Evolutionary conservation across 2,888 invertebrate genomes (phyloP).

Genomic region (Helobdella robusta): DNA sequence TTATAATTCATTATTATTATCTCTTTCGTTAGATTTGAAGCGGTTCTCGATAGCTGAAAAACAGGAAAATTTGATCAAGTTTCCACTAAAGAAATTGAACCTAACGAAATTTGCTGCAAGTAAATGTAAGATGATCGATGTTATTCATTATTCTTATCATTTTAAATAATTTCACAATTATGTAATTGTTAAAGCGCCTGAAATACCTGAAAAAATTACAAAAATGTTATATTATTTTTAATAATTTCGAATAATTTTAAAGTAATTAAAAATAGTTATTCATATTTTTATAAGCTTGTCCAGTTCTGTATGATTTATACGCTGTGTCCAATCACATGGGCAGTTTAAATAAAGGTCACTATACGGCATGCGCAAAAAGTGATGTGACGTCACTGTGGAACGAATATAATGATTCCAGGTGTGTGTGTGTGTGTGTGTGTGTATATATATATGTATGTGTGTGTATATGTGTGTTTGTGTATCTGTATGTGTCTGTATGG

Average conservation of each 20-base stretch:
- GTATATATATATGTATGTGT: too few relatives aligned
- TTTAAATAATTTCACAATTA: too few relatives aligned
- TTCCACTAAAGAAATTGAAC: slow-evolving; percentile 16
- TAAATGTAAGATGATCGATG: background rate
- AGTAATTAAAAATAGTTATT: background rate
- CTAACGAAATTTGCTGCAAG: slow-evolving; percentile 6
- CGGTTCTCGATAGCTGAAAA: background rate
- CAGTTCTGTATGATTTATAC: background rate
- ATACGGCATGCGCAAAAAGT: slow-evolving; percentile 1
- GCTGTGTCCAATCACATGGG: slow-evolving; percentile 5
- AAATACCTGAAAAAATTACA: too few relatives aligned
- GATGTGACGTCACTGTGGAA: background rate
- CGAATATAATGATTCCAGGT: slow-evolving; percentile 15
- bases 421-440: too few relatives aligned
- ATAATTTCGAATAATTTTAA: too few relatives aligned
- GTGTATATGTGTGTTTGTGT: too few relatives aligned
- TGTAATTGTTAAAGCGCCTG: too few relatives aligned
- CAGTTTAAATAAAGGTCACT: slow-evolving; percentile 6
- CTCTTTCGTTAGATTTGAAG: background rate
- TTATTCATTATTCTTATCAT: background rate
- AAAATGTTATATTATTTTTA: too few relatives aligned
- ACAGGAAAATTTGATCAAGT: background rate
- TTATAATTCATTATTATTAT: too few relatives aligned
- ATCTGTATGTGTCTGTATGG: too few relatives aligned
- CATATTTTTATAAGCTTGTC: background rate